Percentiles rank a stretch among this genome's conserved stretches.
phyloP scores from a whole-genome alignment of 2,113 vertebrate genomes.

The Brachypodius melanocephalos region DNA sequence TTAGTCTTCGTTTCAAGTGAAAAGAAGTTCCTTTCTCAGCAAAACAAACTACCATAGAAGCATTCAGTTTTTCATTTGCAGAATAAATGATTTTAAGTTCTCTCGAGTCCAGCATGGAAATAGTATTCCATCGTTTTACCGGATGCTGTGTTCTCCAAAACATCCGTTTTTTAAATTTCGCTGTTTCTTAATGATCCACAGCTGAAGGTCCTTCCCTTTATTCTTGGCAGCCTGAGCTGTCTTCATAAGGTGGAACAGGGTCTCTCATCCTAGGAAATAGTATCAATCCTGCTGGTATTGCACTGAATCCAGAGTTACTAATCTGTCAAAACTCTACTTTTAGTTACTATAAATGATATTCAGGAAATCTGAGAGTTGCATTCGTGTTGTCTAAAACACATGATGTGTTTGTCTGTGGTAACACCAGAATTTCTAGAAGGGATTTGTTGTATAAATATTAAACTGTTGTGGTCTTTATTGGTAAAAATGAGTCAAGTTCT shows the following conservation, averaged over 20 bases:
- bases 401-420: neutral
- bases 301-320: conserved; percentile 22
- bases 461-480: neutral
- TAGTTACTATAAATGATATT: neutral
- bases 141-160: conserved; percentile 3
- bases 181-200: conserved; percentile 10
- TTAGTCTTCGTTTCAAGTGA: neutral
- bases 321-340: neutral
- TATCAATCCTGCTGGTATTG: conserved; percentile 24
- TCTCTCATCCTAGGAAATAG: neutral
- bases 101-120: neutral
- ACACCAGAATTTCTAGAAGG: neutral
- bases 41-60: neutral
- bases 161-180: neutral
- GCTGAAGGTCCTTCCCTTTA: conserved; percentile 36
- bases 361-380: neutral
- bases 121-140: neutral
- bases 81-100: conserved; percentile 3
- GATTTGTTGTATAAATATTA: neutral
- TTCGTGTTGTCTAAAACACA: neutral
- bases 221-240: neutral
- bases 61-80: conserved; percentile 14
- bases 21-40: conserved; percentile 34
- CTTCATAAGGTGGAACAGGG: conserved; percentile 25
- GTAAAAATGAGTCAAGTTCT: conserved; percentile 15